Conservation (phyloP, 92 coral and sea anemone genomes). For the Paramuricea clavata region DNA sequence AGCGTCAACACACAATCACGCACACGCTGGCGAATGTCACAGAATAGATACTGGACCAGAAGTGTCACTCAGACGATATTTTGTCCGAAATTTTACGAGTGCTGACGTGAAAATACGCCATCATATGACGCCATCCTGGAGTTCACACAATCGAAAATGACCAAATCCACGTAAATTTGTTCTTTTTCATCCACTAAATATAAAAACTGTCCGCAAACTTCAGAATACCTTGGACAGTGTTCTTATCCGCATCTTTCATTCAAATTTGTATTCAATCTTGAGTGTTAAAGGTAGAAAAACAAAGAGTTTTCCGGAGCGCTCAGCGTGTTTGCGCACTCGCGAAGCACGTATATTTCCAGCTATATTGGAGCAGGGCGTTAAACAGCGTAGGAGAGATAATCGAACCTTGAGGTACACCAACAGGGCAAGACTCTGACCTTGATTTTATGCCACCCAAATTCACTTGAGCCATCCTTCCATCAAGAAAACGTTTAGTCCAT, state of each 20-base stretch:
- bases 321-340: not conserved
- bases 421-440: not conserved
- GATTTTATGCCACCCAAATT: conserved; percentile 12
- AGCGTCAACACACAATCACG: too few species aligned
- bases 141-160: not conserved
- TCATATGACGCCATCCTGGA: too few species aligned
- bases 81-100: too few species aligned
- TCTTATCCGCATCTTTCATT: not conserved
- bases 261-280: not conserved
- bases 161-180: not conserved
- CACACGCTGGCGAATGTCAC: too few species aligned
- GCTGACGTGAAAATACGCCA: too few species aligned
- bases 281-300: not conserved
- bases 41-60: too few species aligned
- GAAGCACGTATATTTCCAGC: too few species aligned
- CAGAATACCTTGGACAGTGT: not conserved
- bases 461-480: not conserved
- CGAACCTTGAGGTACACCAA: not conserved
- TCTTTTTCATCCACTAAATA: not conserved
- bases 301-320: too few species aligned
- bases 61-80: too few species aligned
- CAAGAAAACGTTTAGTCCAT: not conserved
- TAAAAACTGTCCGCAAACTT: not conserved
- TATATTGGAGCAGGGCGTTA: too few species aligned
- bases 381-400: not conserved